Conservation (phyloP, 2,888 invertebrate genomes). For the Stramonita haemastoma region DNA sequence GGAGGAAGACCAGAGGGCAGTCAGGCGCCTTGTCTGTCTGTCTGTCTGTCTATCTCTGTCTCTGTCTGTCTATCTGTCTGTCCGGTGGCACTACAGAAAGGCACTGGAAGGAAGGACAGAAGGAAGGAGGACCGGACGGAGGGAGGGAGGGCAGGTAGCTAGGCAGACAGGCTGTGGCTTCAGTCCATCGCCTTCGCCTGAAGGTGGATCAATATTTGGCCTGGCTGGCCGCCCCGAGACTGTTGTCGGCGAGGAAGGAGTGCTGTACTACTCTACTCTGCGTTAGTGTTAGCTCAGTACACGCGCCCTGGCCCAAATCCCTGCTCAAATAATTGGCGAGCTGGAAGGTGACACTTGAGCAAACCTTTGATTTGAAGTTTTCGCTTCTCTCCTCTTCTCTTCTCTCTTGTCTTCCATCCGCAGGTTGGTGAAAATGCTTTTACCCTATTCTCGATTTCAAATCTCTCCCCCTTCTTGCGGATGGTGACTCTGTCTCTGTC, state of each 20-base stretch:
- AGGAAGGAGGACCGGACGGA: too few relatives aligned
- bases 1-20: too few relatives aligned
- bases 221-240: background rate
- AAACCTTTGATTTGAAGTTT: background rate
- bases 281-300: conserved; percentile 14
- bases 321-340: background rate
- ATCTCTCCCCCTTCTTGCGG: background rate
- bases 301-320: conserved; percentile 7
- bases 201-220: conserved; percentile 22
- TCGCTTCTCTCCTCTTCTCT: background rate
- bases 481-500: background rate
- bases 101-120: too few relatives aligned
- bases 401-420: background rate
- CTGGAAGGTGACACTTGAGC: conserved; percentile 9
- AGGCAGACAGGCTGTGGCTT: conserved; percentile 9
- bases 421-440: background rate
- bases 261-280: too few relatives aligned
- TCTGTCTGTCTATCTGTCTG: too few relatives aligned
- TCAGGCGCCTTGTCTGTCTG: too few relatives aligned
- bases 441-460: background rate
- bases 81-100: too few relatives aligned
- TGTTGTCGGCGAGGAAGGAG: conserved; percentile 15
- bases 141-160: background rate
- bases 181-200: conserved; percentile 17
- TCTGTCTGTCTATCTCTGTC: too few relatives aligned